A percentile compares a stretch with the other conserved stretches of the same genome.
These are phyloP conservation scores for Allobates femoralis DNA, from an alignment of 2,797 vertebrate genomes.

Conservation along the genomic window DNA sequence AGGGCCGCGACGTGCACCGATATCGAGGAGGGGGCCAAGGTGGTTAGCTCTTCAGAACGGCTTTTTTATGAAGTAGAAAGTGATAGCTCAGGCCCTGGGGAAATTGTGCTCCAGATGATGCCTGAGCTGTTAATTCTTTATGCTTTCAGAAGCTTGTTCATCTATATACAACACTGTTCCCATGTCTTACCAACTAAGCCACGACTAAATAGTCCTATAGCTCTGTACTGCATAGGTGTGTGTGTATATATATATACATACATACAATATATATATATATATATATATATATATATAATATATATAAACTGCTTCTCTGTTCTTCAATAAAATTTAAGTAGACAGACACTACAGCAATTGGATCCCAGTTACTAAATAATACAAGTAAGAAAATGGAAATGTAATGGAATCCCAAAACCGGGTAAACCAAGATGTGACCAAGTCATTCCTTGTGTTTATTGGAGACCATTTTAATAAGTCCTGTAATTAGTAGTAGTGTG, in stretches of 20 bases:
- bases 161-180: neutral
- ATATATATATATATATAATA: neutral
- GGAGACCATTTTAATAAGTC: neutral
- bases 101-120: slow-evolving; percentile 27
- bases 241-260: neutral
- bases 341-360: neutral
- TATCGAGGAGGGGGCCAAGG: neutral
- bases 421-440: neutral
- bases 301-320: neutral
- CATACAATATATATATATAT: neutral
- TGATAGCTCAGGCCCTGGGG: slow-evolving; percentile 23
- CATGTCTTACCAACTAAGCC: neutral
- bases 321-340: neutral
- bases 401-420: neutral
- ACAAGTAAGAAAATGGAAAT: neutral
- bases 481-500: too few species aligned
- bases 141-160: slow-evolving; percentile 23
- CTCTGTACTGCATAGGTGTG: too few species aligned
- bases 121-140: slow-evolving; percentile 23
- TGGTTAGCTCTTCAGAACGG: neutral
- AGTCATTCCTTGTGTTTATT: neutral
- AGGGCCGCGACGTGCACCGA: neutral
- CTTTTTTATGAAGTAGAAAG: slow-evolving; percentile 35
- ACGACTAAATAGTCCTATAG: neutral
- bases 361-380: neutral